Conservation (phyloP, 2,888 invertebrate genomes). For the Thereva nobilitata region DNA sequence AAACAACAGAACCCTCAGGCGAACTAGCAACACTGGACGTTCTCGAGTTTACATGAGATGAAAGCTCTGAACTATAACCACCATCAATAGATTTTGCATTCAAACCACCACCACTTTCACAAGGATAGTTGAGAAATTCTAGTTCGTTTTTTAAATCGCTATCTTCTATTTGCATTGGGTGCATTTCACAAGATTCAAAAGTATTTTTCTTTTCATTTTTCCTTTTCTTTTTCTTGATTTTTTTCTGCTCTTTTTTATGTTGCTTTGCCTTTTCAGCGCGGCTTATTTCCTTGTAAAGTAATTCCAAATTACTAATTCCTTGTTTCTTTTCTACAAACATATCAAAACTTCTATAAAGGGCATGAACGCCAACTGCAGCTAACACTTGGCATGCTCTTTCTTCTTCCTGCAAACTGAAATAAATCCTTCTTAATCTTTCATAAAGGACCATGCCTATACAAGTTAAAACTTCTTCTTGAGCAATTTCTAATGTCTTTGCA, state of each 20-base stretch:
- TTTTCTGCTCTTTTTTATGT: constrained; percentile 84
- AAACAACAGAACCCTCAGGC: constrained; percentile 87
- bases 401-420: constrained; percentile 84
- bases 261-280: constrained; percentile 85
- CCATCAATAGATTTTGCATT: constrained; percentile 74
- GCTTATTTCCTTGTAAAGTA: constrained; percentile 84
- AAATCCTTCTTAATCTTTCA: constrained; percentile 84
- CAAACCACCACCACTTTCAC: constrained; percentile 60
- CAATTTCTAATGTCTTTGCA: constrained; percentile 95
- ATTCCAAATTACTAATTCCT: constrained; percentile 84
- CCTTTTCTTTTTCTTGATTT: constrained; percentile 79
- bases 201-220: constrained; percentile 61
- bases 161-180: constrained; percentile 44
- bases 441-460: constrained; percentile 93
- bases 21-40: constrained; percentile 82
- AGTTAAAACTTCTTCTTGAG: constrained; percentile 94
- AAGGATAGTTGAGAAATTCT: constrained; percentile 53
- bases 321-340: constrained; percentile 87
- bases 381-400: constrained; percentile 93
- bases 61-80: constrained; percentile 80
- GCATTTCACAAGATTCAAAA: constrained; percentile 42
- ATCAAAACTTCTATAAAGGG: constrained; percentile 86
- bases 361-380: constrained; percentile 85
- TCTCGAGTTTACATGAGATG: constrained; percentile 66
- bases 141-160: constrained; percentile 26